Evolutionary conservation across 1,140 invertebrate genomes (phyloP), one percentile per base, ranked within the genome.

Genomic region (Drosophila sucinea): DNA sequence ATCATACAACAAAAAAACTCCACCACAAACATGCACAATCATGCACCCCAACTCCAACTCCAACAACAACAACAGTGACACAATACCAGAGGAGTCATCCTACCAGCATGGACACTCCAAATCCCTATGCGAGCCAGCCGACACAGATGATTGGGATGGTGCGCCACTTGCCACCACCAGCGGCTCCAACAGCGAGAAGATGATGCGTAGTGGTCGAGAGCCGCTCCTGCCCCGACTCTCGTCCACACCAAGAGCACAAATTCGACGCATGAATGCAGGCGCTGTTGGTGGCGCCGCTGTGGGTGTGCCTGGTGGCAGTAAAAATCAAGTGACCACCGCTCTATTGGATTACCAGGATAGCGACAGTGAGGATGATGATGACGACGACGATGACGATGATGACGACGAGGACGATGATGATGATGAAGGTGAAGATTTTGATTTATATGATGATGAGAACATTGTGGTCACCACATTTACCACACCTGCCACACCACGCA

Each of bases 61-160:
- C 30, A 30, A 30, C 30, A 38, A 77, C 72, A 57, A 66, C 70
- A 57, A 81, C 78, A 92, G 91, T 80, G 89, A 91, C 85, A 91
- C 89, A 90, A 92, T 92, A 76, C 91, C 91, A 79, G 91, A 92
- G 89, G 91, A 92, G 66, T 87, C 87, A 67, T 79, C 74, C 60
- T 91, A 91, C 56, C 87, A 79, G 55, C 90, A 92, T 47, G 82
- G 77, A 29, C 87, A 90, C 79, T 92, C 91, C 29, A 92, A 92
- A 67, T 92, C 91, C 44, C 58, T 92, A 32, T 91, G 91, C 60
- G 91, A 92, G 67, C 91, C 89, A 44, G 74, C 72, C 60, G 82
- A 85, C 29, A 71, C 73, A 57, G 90, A 91, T 60, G 90, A 92
- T 64, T 91, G 90, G 90, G 81, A 91, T n/a, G 66, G 80, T 55